Evolutionary conservation across 35 echinoderm and acorn worm species (phyloP), one percentile per base, ranked within the genome.

Genomic region (Lytechinus pictus): DNA sequence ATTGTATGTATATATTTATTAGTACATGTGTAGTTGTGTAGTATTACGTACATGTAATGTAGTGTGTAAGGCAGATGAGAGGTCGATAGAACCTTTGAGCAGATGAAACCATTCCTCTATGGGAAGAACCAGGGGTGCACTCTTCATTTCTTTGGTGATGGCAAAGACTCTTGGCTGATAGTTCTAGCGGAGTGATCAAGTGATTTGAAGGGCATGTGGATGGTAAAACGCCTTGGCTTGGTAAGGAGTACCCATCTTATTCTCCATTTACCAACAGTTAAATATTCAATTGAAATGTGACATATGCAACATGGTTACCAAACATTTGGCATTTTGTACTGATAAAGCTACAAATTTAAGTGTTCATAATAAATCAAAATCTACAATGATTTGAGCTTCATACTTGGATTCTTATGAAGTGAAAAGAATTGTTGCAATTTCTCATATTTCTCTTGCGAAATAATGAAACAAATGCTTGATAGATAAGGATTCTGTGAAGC

Each of bases 151-250:
- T 79, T 58, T 79, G 19, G 21, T 13, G 61, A 71, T 79, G 66
- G n/a, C 66, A 24, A n/a, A 8, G 57, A 24, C 7, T 4, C 12
- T 79, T n/a, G 56, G 6, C 4, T 4, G 66, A 79, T 7, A 19
- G 16, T 4, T 4, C 66, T 24, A 14, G 21, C 6, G 19, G 66
- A 79, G 66, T 79, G 66, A 79, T 79, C 66, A 7, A 24, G 66
- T 79, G 66, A 79, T 90, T 29, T 90, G 88, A 54, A 90, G 52
- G 88, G 88, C 88, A 52, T 90, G 88, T 90, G 88, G 88, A 90
- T 90, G 88, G 88, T 95, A 86, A 93, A 94, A 66, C 52, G 94
- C 94, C 94, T 16, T 57, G 58, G 27, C 53, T 57, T 60, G 94
- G 94, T 95, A 95, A 95, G 94, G 53, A 95, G 94, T 12, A 90